A percentile compares a stretch with the other conserved stretches of the same genome.
Evolutionary conservation across 2,113 vertebrate genomes (phyloP).

Genomic region (Tragelaphus strepsiceros): DNA sequence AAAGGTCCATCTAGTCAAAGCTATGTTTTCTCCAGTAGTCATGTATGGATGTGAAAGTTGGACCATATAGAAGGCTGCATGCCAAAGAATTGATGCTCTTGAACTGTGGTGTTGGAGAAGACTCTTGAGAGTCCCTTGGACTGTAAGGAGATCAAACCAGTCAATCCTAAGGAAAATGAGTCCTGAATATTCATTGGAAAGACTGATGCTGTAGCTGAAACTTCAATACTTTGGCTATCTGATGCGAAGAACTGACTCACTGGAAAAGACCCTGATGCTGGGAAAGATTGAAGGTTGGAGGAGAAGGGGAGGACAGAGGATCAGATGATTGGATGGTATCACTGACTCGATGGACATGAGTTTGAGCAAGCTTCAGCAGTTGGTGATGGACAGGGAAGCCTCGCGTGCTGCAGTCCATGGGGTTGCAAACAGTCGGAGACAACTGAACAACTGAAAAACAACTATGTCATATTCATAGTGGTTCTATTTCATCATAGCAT

Average conservation of each 20-base stretch:
- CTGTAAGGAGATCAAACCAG: background rate
- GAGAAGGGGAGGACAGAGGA: background rate
- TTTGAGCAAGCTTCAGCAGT: background rate
- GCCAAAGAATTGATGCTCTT: background rate
- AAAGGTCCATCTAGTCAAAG: background rate
- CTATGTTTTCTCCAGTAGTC: background rate
- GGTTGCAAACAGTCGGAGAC: background rate
- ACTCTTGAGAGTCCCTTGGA: background rate
- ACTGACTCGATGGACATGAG: background rate
- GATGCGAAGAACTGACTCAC: background rate
- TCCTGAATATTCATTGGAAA: background rate
- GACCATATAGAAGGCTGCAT: background rate
- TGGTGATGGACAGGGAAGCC: background rate
- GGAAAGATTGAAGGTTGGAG: background rate
- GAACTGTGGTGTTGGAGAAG: background rate
- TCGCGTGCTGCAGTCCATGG: background rate
- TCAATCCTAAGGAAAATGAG: background rate
- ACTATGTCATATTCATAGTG: background rate
- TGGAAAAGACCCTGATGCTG: background rate
- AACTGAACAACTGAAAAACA: rapidly evolving
- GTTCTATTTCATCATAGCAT: background rate
- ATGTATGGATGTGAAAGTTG: background rate
- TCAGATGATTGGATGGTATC: background rate
- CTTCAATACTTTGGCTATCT: background rate
- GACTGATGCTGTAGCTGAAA: background rate